Percentiles rank a stretch among this genome's conserved stretches.
Evolutionary conservation across 1,140 invertebrate species (phyloP).

Genomic region (Hypsibius dujardini): DNA sequence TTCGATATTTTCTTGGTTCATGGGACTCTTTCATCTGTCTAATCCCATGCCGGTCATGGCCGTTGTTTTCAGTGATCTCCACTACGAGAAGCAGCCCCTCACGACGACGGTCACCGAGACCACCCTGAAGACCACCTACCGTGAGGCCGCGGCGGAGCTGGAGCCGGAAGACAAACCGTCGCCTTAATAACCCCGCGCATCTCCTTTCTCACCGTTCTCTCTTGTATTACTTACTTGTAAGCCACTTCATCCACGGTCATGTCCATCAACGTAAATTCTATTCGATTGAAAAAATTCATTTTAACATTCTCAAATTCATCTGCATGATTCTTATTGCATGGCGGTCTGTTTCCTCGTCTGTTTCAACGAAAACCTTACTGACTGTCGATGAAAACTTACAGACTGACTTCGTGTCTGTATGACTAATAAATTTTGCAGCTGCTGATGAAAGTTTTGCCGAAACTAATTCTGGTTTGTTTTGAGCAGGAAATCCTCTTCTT

Average conservation of each 20-base stretch:
- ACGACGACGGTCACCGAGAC: neutral
- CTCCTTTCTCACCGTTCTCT: neutral
- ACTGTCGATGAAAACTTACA: neutral
- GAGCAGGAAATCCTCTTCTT: neutral
- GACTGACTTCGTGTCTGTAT: neutral
- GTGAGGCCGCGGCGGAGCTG: neutral
- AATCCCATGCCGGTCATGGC: neutral
- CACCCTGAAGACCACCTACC: neutral
- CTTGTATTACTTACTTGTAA: neutral
- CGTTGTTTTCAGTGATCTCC: constrained; percentile 1
- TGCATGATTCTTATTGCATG: no score
- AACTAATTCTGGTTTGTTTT: neutral
- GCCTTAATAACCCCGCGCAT: neutral
- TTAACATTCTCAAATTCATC: no score
- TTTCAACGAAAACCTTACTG: no score
- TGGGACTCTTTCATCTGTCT: neutral
- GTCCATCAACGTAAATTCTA: no score
- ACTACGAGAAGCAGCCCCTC: constrained; percentile 1
- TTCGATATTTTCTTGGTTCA: neutral
- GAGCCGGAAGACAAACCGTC: constrained; percentile 5
- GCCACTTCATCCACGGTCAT: no score
- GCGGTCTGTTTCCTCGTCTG: no score
- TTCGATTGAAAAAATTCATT: no score
- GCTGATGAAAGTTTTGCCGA: neutral
- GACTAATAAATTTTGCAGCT: neutral